Evolutionary conservation across 2,797 vertebrate genomes (phyloP).

Genomic region (Syngnathus rostellatus): DNA sequence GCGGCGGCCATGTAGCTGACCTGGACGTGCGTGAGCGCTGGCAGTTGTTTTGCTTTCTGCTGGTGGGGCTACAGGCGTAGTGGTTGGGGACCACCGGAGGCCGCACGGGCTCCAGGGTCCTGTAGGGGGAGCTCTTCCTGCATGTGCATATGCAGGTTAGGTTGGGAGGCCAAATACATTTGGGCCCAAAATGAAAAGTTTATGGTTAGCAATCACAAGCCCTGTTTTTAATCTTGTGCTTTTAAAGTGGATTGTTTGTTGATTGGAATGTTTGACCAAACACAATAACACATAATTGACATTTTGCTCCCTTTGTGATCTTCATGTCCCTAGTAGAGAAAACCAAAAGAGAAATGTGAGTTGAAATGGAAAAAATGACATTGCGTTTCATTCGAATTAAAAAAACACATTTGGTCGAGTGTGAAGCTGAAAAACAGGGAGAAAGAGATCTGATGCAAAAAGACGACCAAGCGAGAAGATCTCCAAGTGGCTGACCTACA

Average conservation of each 20-base stretch:
- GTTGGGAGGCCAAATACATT: neutral
- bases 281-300: too few relatives aligned
- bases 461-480: neutral
- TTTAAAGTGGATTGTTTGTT: too few relatives aligned
- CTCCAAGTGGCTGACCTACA: constrained; percentile 42
- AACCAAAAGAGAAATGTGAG: neutral
- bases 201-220: too few relatives aligned
- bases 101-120: constrained; percentile 93
- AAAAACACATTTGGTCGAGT: neutral
- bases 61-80: constrained; percentile 88
- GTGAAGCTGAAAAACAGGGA: constrained; percentile 2
- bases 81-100: constrained; percentile 95
- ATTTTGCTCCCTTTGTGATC: too few relatives aligned
- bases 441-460: neutral
- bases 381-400: neutral
- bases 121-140: constrained; percentile 95
- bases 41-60: constrained; percentile 67
- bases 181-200: too few relatives aligned
- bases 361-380: constrained; percentile 4
- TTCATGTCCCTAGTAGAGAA: neutral
- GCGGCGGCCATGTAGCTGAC: constrained; percentile 61
- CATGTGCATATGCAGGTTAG: constrained; percentile 12
- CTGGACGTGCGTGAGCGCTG: constrained; percentile 93
- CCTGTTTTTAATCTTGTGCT: too few relatives aligned
- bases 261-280: too few relatives aligned